phyloP scores from a whole-genome alignment of 1,140 invertebrate species.

The Aricia agestis region DNA sequence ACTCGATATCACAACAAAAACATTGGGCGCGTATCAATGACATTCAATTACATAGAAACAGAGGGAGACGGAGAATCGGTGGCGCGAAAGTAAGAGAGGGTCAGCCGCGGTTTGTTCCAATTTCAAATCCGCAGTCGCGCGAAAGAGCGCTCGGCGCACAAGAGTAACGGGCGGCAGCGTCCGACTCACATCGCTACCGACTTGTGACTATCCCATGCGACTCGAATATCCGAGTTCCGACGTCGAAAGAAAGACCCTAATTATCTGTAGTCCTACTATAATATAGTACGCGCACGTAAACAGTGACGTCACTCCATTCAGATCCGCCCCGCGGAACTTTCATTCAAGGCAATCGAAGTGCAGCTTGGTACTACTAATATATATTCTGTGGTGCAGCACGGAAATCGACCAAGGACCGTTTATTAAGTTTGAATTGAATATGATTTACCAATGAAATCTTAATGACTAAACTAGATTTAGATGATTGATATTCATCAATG shows the following conservation, averaged over 20 bases:
- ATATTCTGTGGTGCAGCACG: too few relatives aligned
- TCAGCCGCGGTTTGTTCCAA: constrained; percentile 56
- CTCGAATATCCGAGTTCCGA: constrained; percentile 52
- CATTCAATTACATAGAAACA: constrained; percentile 35
- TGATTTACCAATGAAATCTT: too few relatives aligned
- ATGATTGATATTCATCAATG: too few relatives aligned
- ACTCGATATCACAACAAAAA: constrained; percentile 34
- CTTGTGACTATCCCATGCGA: constrained; percentile 65
- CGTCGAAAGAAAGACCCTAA: constrained; percentile 66
- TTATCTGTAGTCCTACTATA: constrained; percentile 51
- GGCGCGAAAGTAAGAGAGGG: constrained; percentile 36
- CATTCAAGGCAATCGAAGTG: constrained; percentile 40
- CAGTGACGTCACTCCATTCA: constrained; percentile 68
- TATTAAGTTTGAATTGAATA: too few relatives aligned
- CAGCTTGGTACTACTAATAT: too few relatives aligned
- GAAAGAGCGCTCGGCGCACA: constrained; percentile 52
- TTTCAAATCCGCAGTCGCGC: constrained; percentile 60
- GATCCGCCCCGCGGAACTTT: constrained; percentile 44
- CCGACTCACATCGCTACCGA: constrained; percentile 72
- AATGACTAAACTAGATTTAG: too few relatives aligned
- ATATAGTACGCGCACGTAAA: constrained; percentile 45
- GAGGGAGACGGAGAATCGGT: constrained; percentile 36
- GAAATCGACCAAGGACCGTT: background rate
- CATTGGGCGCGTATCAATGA: constrained; percentile 64
- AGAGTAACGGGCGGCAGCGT: constrained; percentile 45